Evolutionary conservation across 64 coral and sea anemone genomes (phyloP), one percentile per base, ranked within the genome.

Genomic region (Dendrophyllia cribrosa): DNA sequence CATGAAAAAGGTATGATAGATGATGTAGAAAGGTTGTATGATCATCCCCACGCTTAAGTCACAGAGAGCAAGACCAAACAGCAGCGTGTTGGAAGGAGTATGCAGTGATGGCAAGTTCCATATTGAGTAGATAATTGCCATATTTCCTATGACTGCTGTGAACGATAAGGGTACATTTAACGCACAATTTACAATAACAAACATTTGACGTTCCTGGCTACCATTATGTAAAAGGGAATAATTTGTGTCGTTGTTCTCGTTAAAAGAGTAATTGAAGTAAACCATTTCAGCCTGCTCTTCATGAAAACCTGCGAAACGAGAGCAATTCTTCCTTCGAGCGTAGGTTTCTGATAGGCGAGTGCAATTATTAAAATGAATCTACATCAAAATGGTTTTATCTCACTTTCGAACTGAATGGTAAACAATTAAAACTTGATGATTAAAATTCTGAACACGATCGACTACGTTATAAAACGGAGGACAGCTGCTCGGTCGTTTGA

Each of bases 101-200:
- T 90, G 87, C 44, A 94, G 69, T 4, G 77, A 90, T 12, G 87
- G 87, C 9, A 43, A 90, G 13, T 83, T 90, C 77, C 87, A 94
- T 16, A 94, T 94, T 3, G 87, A 81, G 25, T 83, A 62, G 13
- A 94, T 64, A 83, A 94, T 70, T 1, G 75, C 62, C 43, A 23
- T 73, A 50, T 94, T 94, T 5, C 93, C 93, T 21, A 75, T 26
- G 43, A 77, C n/a, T 14, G 93, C 87, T 4, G 47, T 85, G 21
- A 90, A 0, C 15, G 68, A 90, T n/a, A 86, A 44, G 1, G 50
- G 63, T 4, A 44, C 63, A 49, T 86, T 86, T 25, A 86, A 69
- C 5, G 24, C 77, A 17, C 53, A 59, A 12, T 79, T 79, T 6
- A 60, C 11, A 6, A 60, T 60, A 9, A 79, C 2, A 17, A 55